These are phyloP conservation scores for Nudaria mundana DNA, from an alignment of 2,888 invertebrate genomes.

Conservation along the genomic window DNA sequence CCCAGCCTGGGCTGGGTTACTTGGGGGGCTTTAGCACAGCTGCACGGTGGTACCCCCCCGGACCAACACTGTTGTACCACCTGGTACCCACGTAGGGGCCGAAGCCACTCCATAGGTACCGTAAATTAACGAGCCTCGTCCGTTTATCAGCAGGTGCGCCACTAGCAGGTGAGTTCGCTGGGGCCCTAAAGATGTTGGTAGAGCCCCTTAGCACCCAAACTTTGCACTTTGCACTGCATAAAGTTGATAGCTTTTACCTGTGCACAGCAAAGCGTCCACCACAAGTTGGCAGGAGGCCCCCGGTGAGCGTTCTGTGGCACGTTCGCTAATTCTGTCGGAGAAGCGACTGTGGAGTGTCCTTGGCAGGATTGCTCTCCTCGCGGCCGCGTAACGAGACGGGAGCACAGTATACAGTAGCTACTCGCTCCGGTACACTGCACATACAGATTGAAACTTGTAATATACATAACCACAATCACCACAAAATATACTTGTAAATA, in stretches of 20 bases:
- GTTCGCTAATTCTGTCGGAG: conserved; percentile 29
- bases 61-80: too few relatives aligned
- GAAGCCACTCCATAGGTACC: too few relatives aligned
- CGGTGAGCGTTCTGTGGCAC: conserved; percentile 13
- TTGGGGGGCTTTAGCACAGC: too few relatives aligned
- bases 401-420: background rate
- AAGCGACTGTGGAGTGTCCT: conserved; percentile 23
- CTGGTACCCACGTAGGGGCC: too few relatives aligned
- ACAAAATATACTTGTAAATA: too few relatives aligned
- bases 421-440: background rate
- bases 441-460: background rate
- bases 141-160: too few relatives aligned
- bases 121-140: too few relatives aligned
- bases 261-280: background rate
- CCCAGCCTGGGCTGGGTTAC: too few relatives aligned
- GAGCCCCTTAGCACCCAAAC: too few relatives aligned
- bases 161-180: too few relatives aligned
- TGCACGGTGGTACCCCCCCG: too few relatives aligned
- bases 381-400: conserved; percentile 18
- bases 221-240: background rate
- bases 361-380: conserved; percentile 20
- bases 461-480: background rate
- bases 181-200: too few relatives aligned
- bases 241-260: background rate
- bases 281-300: conserved; percentile 1